Percentiles rank a stretch among this genome's conserved stretches.
Conservation (phyloP, 2,888 invertebrate genomes). For the Alcis repandata region DNA sequence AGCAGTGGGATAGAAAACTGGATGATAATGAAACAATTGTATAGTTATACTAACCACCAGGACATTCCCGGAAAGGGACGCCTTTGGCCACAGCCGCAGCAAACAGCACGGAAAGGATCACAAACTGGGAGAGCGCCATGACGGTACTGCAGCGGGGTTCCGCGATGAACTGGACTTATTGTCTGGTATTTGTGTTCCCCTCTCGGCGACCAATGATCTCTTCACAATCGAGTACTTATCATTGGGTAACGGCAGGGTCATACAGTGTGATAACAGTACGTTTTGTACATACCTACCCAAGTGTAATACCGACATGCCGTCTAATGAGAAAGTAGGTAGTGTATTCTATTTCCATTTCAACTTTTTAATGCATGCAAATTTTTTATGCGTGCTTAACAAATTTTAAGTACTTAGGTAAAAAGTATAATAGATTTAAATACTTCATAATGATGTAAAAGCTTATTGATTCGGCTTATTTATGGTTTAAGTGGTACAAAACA, state of each 20-base stretch:
- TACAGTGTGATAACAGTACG: not conserved
- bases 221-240: not conserved
- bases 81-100: constrained; percentile 4
- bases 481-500: too few species aligned
- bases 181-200: not conserved
- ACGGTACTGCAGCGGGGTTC: not conserved
- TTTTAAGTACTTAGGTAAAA: too few species aligned
- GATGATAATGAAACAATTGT: too few species aligned
- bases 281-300: not conserved
- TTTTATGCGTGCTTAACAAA: too few species aligned
- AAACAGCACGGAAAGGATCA: constrained; percentile 5
- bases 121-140: constrained; percentile 16
- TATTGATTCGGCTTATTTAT: too few species aligned
- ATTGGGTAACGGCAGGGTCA: not conserved
- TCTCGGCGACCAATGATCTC: constrained; percentile 1
- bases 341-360: too few species aligned
- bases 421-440: too few species aligned
- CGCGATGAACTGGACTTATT: not conserved
- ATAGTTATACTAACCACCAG: constrained; percentile 8
- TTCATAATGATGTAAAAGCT: too few species aligned
- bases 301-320: not conserved
- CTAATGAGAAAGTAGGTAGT: too few species aligned
- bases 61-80: not conserved
- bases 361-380: too few species aligned
- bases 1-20: too few species aligned